These are phyloP conservation scores for Petrocephalus sullivani DNA, from an alignment of 2,797 vertebrate genomes.

Conservation along the genomic window DNA sequence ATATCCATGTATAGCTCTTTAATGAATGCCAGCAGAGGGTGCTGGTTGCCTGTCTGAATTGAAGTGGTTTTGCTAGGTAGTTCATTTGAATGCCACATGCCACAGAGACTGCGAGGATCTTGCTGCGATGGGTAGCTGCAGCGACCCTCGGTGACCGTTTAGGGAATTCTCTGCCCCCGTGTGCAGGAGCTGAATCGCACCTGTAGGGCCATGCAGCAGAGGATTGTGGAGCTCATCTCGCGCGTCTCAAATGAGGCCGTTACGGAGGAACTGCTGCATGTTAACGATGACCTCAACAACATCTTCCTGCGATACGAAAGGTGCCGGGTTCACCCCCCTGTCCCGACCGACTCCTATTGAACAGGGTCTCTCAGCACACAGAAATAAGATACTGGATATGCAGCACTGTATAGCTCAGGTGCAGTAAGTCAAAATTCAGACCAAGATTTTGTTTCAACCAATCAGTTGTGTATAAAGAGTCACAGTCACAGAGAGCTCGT, in stretches of 20 bases:
- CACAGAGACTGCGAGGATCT: not conserved
- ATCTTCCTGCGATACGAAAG: conserved; percentile 94
- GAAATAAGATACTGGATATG: not conserved
- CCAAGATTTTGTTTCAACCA: not conserved
- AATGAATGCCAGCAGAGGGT: conserved; percentile 29
- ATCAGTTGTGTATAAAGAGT: not conserved
- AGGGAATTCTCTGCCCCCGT: conserved; percentile 89
- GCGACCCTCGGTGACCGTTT: conserved; percentile 75
- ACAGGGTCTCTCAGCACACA: not conserved
- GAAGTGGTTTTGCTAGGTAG: not conserved
- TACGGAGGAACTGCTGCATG: conserved; percentile 90
- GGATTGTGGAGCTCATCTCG: conserved; percentile 88
- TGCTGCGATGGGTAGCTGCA: conserved; percentile 76
- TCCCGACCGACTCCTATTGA: not conserved
- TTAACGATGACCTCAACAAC: conserved; percentile 96
- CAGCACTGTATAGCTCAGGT: not conserved
- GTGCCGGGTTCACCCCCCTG: conserved; percentile 46
- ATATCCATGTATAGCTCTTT: not conserved
- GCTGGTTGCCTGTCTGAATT: not conserved
- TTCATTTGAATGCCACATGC: not conserved
- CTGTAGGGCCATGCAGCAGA: conserved; percentile 90
- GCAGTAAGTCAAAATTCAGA: not conserved
- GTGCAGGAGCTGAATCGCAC: conserved; percentile 87
- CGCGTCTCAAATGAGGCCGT: conserved; percentile 88
- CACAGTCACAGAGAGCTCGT: not conserved